These are phyloP conservation scores for Pedicia rivosa DNA, from an alignment of 2,888 invertebrate genomes.

Conservation along the genomic window DNA sequence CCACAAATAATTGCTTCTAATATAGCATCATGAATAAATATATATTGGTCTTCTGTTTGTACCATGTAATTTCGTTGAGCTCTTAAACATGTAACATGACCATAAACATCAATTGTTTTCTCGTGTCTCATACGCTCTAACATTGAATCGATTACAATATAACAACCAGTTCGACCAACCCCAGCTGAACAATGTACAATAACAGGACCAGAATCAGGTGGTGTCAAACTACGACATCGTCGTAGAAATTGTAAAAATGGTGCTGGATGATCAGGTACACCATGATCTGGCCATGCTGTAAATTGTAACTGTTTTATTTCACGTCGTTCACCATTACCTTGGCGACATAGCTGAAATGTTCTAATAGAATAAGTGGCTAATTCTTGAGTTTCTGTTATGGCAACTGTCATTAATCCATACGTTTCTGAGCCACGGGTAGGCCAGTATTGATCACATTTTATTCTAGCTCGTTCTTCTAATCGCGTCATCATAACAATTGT, in stretches of 20 bases:
- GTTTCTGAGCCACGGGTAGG: constrained; percentile 86
- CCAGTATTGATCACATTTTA: constrained; percentile 98
- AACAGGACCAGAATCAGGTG: constrained; percentile 84
- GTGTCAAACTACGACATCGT: constrained; percentile 80
- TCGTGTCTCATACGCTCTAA: constrained; percentile 93
- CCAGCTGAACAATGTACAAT: constrained; percentile 90
- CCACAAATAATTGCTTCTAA: constrained; percentile 95
- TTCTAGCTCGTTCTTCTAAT: constrained; percentile 88
- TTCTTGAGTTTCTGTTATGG: constrained; percentile 89
- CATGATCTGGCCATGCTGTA: constrained; percentile 99
- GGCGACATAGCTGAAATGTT: constrained; percentile 79
- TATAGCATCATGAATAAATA: constrained; percentile 97
- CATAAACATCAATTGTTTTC: constrained; percentile 96
- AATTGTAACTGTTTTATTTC: constrained; percentile 97
- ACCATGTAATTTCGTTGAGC: constrained; percentile 99
- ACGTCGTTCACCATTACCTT: constrained; percentile 68
- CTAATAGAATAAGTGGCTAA: constrained; percentile 96
- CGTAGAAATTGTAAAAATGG: constrained; percentile 94
- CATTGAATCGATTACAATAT: constrained; percentile 99
- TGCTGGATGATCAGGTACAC: constrained; percentile 96
- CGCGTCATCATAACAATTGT: constrained; percentile 99
- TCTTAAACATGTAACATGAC: constrained; percentile 93
- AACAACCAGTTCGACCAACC: constrained; percentile 90
- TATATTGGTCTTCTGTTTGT: constrained; percentile 97
- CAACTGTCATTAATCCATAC: constrained; percentile 89